Conservation (phyloP, 2,113 vertebrate species). For the Kryptolebias marmoratus region DNA sequence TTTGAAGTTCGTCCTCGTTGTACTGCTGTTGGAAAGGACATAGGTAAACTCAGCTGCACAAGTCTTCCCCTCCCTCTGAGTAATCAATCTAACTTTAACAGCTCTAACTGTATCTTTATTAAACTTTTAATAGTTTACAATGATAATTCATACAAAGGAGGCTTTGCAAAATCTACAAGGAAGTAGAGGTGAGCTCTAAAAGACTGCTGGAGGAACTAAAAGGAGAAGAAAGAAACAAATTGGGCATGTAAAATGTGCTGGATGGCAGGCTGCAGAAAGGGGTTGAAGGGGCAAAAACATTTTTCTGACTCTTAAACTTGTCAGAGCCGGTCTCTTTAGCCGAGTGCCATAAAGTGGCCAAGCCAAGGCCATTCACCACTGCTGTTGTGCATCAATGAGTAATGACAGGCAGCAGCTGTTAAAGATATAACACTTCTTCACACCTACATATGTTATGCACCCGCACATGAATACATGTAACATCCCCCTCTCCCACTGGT, state of each 20-base stretch:
- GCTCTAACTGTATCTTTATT: not conserved
- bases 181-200: slow-evolving; percentile 19
- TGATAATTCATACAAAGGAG: not conserved
- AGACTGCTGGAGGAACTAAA: slow-evolving; percentile 10
- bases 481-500: not conserved
- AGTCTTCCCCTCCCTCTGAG: not conserved
- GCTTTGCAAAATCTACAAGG: not conserved
- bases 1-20: slow-evolving; percentile 86
- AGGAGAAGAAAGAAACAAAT: slow-evolving; percentile 33
- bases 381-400: slow-evolving; percentile 67
- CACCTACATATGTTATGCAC: slow-evolving; percentile 69
- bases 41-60: not conserved
- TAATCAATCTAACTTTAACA: not conserved
- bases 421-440: slow-evolving; percentile 71
- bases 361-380: slow-evolving; percentile 28
- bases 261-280: slow-evolving; percentile 6
- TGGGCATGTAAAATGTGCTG: slow-evolving; percentile 30
- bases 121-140: slow-evolving; percentile 7
- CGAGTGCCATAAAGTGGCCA: slow-evolving; percentile 30
- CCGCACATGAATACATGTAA: slow-evolving; percentile 40
- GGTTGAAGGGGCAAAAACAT: slow-evolving; percentile 47
- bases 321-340: slow-evolving; percentile 36
- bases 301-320: slow-evolving; percentile 57
- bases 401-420: slow-evolving; percentile 71
- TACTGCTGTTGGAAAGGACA: slow-evolving; percentile 77